Evolutionary conservation across 2,888 invertebrate species (phyloP).

Genomic region (Boloria euphrosyne): DNA sequence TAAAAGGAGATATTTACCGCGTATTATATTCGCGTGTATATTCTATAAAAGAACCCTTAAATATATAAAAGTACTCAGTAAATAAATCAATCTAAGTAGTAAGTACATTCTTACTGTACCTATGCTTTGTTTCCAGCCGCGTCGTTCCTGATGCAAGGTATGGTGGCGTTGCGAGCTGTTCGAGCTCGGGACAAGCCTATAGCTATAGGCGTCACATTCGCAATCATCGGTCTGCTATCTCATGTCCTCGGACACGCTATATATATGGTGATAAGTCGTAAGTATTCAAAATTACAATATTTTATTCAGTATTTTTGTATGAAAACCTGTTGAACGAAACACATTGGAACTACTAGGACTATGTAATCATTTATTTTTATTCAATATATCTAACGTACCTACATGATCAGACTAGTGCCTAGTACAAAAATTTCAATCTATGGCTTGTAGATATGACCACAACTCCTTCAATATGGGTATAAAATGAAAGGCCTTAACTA

Average conservation of each 20-base stretch:
- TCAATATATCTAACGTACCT: too few species aligned
- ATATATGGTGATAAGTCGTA: slow-evolving; percentile 65
- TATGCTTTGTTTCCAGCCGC: slow-evolving; percentile 52
- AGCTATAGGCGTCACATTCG: slow-evolving; percentile 57
- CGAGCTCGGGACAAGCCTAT: slow-evolving; percentile 56
- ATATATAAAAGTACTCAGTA: not conserved
- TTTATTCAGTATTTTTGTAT: not conserved
- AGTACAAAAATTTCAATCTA: too few species aligned
- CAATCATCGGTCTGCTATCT: slow-evolving; percentile 54
- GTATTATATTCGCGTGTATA: too few species aligned
- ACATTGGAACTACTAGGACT: too few species aligned
- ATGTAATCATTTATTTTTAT: too few species aligned
- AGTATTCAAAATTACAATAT: slow-evolving; percentile 43
- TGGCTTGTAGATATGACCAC: too few species aligned
- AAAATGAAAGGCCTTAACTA: too few species aligned
- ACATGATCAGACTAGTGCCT: too few species aligned
- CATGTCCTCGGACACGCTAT: slow-evolving; percentile 57
- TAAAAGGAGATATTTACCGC: not conserved
- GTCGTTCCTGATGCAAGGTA: slow-evolving; percentile 68
- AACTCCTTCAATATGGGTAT: too few species aligned
- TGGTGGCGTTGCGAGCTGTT: slow-evolving; percentile 64
- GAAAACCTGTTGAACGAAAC: not conserved
- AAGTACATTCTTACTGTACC: too few species aligned
- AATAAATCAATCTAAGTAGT: not conserved
- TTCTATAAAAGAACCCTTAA: too few species aligned